A percentile compares a stretch with the other conserved stretches of the same genome.
Evolutionary conservation across 2,888 invertebrate species (phyloP).

Genomic region (Pseudococcus longispinus): DNA sequence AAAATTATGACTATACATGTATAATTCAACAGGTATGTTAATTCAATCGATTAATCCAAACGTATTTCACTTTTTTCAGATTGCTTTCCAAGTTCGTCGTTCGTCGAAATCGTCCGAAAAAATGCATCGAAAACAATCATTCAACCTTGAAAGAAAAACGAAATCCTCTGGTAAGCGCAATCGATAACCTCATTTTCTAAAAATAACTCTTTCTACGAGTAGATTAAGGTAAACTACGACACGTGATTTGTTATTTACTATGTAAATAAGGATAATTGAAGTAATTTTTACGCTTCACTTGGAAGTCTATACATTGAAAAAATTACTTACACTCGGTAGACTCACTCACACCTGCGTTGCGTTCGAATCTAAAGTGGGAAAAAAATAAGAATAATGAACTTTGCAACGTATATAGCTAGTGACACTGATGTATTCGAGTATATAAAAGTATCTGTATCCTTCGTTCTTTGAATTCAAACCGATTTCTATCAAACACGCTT

Average conservation of each 20-base stretch:
- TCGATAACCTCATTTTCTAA: background rate
- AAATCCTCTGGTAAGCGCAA: background rate
- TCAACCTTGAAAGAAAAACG: background rate
- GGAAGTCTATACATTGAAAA: background rate
- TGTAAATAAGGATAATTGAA: background rate
- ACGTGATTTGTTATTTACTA: background rate
- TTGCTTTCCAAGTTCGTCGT: background rate
- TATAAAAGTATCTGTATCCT: background rate
- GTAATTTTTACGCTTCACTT: background rate
- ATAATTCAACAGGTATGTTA: too few relatives aligned
- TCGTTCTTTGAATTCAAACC: background rate
- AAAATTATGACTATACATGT: too few relatives aligned
- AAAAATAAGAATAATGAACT: background rate
- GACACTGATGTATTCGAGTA: background rate
- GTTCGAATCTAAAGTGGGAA: background rate
- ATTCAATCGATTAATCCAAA: background rate
- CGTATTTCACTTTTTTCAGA: background rate
- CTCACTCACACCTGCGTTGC: background rate
- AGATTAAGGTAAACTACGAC: background rate
- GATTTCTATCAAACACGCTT: slow-evolving; percentile 6
- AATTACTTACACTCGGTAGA: background rate
- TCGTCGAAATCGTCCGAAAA: background rate
- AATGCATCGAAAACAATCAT: background rate
- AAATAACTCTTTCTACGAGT: background rate
- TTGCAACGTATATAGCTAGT: background rate